Conservation (phyloP, 2,888 invertebrate species). For the Cantharis rustica region DNA sequence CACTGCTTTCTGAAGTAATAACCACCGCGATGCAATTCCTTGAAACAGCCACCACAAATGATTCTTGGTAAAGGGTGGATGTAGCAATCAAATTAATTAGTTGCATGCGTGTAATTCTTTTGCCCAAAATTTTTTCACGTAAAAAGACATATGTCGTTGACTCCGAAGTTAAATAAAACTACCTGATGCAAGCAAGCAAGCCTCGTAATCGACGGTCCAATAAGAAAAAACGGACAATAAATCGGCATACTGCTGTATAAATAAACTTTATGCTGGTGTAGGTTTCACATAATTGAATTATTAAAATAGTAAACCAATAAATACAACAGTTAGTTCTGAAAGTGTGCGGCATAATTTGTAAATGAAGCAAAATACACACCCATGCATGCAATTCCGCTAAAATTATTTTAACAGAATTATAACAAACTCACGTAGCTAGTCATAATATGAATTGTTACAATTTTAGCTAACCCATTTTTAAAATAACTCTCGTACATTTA, state of each 20-base stretch:
- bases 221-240: neutral
- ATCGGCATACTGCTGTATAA: neutral
- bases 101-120: neutral
- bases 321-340: neutral
- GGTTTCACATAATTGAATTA: neutral
- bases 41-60: neutral
- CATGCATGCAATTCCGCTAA: neutral
- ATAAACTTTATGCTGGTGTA: neutral
- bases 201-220: neutral
- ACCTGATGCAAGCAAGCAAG: neutral
- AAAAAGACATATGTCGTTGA: neutral
- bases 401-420: neutral
- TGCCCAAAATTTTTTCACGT: neutral
- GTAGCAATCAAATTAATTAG: neutral
- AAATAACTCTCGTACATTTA: neutral
- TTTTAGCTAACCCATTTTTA: slow-evolving; percentile 6
- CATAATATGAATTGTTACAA: neutral
- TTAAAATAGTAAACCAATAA: neutral
- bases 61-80: neutral
- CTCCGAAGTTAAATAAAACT: neutral
- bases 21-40: neutral
- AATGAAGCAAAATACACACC: neutral
- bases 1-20: neutral
- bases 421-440: neutral
- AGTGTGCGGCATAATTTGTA: neutral